Evolutionary conservation across 2,888 invertebrate species (phyloP), one percentile per base, ranked within the genome.

Genomic region (Amiota minor): DNA sequence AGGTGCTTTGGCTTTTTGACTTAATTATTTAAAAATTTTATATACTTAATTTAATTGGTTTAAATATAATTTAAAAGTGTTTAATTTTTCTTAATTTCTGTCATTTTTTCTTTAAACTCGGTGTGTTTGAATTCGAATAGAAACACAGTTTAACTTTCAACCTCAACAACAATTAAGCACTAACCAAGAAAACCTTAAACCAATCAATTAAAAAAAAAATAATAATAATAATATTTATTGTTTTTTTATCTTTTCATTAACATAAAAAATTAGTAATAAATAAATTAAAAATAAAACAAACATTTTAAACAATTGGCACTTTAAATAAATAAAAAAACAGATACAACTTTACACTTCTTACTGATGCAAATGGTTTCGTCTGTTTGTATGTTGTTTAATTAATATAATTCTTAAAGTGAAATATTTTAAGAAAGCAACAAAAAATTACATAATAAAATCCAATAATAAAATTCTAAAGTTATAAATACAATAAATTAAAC

Each of bases 211-310:
- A 23, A 55, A 45, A 69, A 53, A 35, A 56, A 20, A 56, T 70
- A 70, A 70, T 70, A 70, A 20, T 20, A 16, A 18, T 55, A 45
- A 11, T 49, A 49, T 35, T 69, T 69, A 35, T 56, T 69, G n/a
- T 46, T 70, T 59, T 46, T 46, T 49, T 46, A 14, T 68, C 49
- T 70, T 70, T 55, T 46, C 45, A 11, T n/a, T 18, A 70, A 56
- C n/a, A 23, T 9, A 49, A 9, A 68, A 23, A 68, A 49, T 23
- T 12, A 14, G 45, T 35, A 55, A 46, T 50, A 56, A 70, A 23
- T 2, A 23, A 1, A 35, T 35, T 35, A 35, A 35, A 35, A 35
- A 35, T 35, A 35, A 35, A 35, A 6, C 35, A 35, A 35, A 35
- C 35, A 4, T 35, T 35, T 35, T 35, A 35, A 35, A 35, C 6